These are phyloP conservation scores for Hirtodrosophila duncani DNA, from an alignment of 2,888 invertebrate genomes.

Conservation along the genomic window DNA sequence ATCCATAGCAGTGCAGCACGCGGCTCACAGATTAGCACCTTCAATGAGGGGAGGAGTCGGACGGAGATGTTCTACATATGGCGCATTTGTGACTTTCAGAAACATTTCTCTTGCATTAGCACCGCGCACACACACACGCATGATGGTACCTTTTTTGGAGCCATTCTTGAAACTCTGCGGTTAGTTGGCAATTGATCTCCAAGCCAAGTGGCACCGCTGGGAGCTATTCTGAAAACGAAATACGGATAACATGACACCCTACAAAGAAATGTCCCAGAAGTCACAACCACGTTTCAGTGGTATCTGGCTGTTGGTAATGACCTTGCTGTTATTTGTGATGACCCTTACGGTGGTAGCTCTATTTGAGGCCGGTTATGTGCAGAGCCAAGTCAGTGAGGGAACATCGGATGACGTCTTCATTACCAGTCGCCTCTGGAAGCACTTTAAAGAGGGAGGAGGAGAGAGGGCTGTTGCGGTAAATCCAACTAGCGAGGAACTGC, in stretches of 20 bases:
- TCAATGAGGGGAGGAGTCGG: conserved; percentile 26
- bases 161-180: conserved; percentile 13
- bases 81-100: conserved; percentile 3
- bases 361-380: conserved; percentile 31
- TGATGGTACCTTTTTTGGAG: conserved; percentile 46
- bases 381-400: conserved; percentile 3
- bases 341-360: conserved; percentile 39
- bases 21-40: conserved; percentile 57
- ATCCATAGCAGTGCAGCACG: conserved; percentile 43
- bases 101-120: conserved; percentile 55
- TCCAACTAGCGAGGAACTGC: conserved; percentile 18
- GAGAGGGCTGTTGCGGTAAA: too few relatives aligned
- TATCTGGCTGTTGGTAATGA: conserved; percentile 43
- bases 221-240: conserved; percentile 10
- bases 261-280: conserved; percentile 51
- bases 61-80: conserved; percentile 59
- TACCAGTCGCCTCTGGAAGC: conserved; percentile 48
- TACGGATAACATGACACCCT: conserved; percentile 40
- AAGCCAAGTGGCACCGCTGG: conserved; percentile 37
- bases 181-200: conserved; percentile 43
- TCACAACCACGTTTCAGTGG: conserved; percentile 28
- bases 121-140: conserved; percentile 33
- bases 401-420: conserved; percentile 29
- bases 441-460: conserved; percentile 20
- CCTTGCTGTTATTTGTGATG: conserved; percentile 39